Base-by-base conservation (phyloP, 2,888 invertebrate species). In the Tetranychus piercei region DNA sequence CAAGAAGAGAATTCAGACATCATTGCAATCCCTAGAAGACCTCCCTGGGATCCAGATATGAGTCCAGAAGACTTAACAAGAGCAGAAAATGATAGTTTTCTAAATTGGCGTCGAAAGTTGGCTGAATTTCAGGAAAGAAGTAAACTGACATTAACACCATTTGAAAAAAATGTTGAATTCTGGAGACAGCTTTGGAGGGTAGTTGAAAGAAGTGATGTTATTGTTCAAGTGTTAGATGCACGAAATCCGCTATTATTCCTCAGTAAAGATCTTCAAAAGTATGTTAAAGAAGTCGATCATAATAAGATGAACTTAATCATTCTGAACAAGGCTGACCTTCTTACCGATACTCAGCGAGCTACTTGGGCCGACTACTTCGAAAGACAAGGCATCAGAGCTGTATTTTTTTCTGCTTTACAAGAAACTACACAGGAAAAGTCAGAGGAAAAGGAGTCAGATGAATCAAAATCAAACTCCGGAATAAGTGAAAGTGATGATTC, bases 181-280 rank as follows among this genome's bases (percentile, higher is more conserved):
- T 99, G 99, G 99, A 87, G 95, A 72, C 99, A 99, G 82, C 82
- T 99, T 55, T 99, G 99, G 99, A 87, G 97, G 79, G 97, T 99
- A 0, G 87, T 99, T n/a, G 99, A 99, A 82, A 88, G 91, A 79
- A 87, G 94, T 81, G 93, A 96, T 84, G 87, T 96, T 0, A 86
- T 96, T 20, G 87, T 94, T 18, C 91, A 99, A 82, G 92, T 99
- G 77, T 89, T 97, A 18, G 99, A 99, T 86, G 95, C 94, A 0
- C 86, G 99, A 78, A 95, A 97, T 85, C 99, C 99, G 1, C 83
- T 96, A 72, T 84, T 99, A 8, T 96, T 94, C 80, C 88, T 93
- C 74, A 95, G 93, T 83, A 88, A 89, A 80, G 99, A 99, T 84
- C 85, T 99, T 74, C 95, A 95, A 80, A 84, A 83, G 20, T 94